Base-by-base conservation (phyloP, 2,888 invertebrate genomes). In the Arge pagana region DNA sequence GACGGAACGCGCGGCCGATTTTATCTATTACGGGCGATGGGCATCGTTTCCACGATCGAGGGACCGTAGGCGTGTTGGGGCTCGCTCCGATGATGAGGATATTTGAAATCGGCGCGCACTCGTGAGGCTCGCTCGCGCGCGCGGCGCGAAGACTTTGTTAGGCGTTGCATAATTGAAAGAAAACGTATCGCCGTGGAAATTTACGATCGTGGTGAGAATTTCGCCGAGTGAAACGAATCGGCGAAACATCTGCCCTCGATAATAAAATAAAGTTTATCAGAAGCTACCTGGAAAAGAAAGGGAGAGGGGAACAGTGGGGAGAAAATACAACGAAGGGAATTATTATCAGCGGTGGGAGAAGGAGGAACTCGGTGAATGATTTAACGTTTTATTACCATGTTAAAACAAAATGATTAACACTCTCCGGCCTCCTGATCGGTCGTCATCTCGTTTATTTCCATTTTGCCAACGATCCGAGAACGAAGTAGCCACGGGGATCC, bases 361-460 rank as follows among this genome's bases (percentile, higher is more conserved):
- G n/a, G 37, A 40, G 57, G 48, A 33, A 23, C 41, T n/a, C 48
- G 49, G 55, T 57, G 57, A 45, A 48, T 58, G 52, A 60, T 61
- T 60, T 56, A 61, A 58, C 45, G 56, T 54, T 61, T 61, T 58
- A 58, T 61, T 52, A 43, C 53, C 16, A 28, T 15, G 10, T 21
- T 24, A 6, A 10, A 10, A 15, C 50, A 53, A 56, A 50, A 41
- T 59, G 57, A 59, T 59, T 61, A 61, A 59, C 59, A 61, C 56
- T 40, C n/a, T n/a, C n/a, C n/a, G n/a, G n/a, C n/a, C n/a, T n/a
- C n/a, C n/a, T n/a, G n/a, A n/a, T n/a, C n/a, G n/a, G n/a, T n/a
- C n/a, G n/a, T n/a, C n/a, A n/a, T n/a, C n/a, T n/a, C n/a, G n/a
- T n/a, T n/a, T n/a, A n/a, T n/a, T n/a, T n/a, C n/a, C n/a, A n/a